phyloP scores from a whole-genome alignment of 2,113 vertebrate species.

The Pseudorectes ferrugineus region DNA sequence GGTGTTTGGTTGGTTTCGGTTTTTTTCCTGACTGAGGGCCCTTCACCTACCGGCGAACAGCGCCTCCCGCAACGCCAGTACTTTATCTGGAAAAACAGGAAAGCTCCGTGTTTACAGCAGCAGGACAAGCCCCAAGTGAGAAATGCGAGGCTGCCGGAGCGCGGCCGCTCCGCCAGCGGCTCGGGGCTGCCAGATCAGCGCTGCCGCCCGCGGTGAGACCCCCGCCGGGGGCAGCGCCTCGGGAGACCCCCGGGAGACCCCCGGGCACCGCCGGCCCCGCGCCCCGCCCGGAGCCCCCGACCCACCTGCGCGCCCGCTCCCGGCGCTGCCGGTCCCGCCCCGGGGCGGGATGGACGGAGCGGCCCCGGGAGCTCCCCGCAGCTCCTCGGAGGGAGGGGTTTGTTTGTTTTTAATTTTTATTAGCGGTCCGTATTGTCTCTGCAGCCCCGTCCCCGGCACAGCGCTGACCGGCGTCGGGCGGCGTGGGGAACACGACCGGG shows the following conservation, averaged over 20 bases:
- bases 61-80: neutral
- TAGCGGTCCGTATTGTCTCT: rapidly evolving
- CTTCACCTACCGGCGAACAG: neutral
- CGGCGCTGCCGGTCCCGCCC: neutral
- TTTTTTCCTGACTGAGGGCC: neutral
- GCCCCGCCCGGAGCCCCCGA: no score
- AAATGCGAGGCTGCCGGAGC: rapidly evolving
- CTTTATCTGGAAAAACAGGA: neutral
- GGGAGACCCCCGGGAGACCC: rapidly evolving
- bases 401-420: rapidly evolving
- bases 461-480: neutral
- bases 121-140: rapidly evolving
- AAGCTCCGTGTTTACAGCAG: neutral
- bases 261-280: neutral
- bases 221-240: neutral
- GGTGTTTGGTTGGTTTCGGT: rapidly evolving
- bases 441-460: neutral
- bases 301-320: neutral
- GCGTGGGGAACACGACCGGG: rapidly evolving
- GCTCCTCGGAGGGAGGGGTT: neutral
- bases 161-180: rapidly evolving
- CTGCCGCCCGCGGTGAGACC: neutral
- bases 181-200: neutral
- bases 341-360: neutral
- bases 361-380: neutral